Percentiles rank a stretch among this genome's conserved stretches.
These are phyloP conservation scores for Morphnarchus princeps DNA, from an alignment of 2,113 vertebrate species.

Conservation along the genomic window DNA sequence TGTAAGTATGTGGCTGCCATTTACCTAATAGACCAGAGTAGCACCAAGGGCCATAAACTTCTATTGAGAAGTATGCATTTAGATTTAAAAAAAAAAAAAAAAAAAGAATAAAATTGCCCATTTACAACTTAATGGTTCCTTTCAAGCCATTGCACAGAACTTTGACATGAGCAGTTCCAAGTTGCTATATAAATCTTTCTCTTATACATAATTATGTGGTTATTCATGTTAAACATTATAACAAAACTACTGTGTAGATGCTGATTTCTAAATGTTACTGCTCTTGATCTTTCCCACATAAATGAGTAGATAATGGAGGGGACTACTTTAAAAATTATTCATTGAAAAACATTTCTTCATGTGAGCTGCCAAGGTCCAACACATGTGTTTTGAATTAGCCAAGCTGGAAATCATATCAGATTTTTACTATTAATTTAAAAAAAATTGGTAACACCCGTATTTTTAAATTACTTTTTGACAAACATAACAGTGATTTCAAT, in stretches of 20 bases:
- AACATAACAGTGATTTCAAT: neutral
- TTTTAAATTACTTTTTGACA: neutral
- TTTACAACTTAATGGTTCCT: neutral
- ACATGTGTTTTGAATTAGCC: neutral
- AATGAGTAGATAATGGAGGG: neutral
- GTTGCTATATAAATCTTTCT: neutral
- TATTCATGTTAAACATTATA: neutral
- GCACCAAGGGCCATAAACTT: neutral
- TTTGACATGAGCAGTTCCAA: neutral
- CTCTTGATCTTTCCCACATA: neutral
- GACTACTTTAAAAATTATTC: neutral
- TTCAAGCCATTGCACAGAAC: neutral
- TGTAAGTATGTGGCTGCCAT: neutral
- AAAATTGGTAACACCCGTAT: rapidly evolving
- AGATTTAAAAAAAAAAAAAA: too few species aligned
- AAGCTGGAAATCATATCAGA: neutral
- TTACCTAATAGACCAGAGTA: neutral
- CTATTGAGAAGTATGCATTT: neutral
- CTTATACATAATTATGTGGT: neutral
- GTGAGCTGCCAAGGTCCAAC: neutral
- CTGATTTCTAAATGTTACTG: neutral
- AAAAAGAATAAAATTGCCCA: neutral
- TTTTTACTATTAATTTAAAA: neutral
- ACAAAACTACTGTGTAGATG: neutral
- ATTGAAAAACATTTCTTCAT: neutral